Base-by-base conservation (phyloP, 2,797 vertebrate species). In the Amphiprion clarkii region DNA sequence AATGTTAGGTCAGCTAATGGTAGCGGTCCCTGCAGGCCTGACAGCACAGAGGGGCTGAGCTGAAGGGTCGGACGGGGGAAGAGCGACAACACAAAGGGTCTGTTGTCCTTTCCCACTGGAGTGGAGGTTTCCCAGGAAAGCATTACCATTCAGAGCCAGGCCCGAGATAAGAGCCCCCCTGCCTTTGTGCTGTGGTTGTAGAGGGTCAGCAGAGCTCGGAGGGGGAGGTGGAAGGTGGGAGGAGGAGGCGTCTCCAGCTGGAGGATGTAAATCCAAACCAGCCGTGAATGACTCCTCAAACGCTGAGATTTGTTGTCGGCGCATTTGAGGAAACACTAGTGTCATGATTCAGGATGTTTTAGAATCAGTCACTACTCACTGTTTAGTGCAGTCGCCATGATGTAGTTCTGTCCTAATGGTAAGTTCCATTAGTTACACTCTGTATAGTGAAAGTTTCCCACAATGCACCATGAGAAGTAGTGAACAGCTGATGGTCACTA, bases 51-150 rank as follows among this genome's bases (percentile, higher is more conserved):
- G 11, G 56, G 72, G 67, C 67, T n/a, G 40, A 55, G 75, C 23
- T 27, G 72, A 19, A 19, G 48, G 76, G 61, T 58, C 59, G 74
- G 63, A 64, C 62, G 52, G 59, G 77, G 49, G 39, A 54, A 67
- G 49, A 69, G 52, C 49, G 63, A 49, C 33, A 73, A 64, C 81
- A 94, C 91, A 94, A 94, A 89, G 76, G 74, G 21, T 49, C 81
- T 90, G 85, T 93, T 94, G 92, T 94, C 75, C 68, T 63, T 82
- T 73, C 71, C 80, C 85, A 81, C 88, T 79, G 69, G 80, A 84
- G 79, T 77, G 29, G 72, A 85, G 88, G 79, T 88, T 88, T 91
- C 87, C 85, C 88, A 92, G 84, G 87, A 82, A 87, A 62, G 77
- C 52, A 69, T 78, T 71, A 76, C 79, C 75, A 92, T 92, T 88